These are phyloP conservation scores for Amphiprion clarkii DNA, from an alignment of 2,797 vertebrate genomes.

Conservation along the genomic window DNA sequence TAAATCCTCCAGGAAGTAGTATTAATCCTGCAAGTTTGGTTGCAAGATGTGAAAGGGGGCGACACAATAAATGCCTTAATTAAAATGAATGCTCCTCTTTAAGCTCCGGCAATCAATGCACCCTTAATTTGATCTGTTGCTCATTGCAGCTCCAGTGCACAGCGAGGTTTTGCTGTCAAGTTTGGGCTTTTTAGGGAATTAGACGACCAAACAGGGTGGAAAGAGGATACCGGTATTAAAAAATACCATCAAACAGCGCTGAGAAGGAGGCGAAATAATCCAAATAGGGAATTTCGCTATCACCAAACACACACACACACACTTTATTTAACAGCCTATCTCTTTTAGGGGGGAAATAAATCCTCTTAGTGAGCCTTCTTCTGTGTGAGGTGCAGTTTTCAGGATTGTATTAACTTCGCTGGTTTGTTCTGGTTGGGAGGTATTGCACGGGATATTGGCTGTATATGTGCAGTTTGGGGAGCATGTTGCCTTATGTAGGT, in stretches of 20 bases:
- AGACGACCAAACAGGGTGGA: slow-evolving; percentile 63
- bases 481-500: slow-evolving; percentile 75
- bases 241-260: slow-evolving; percentile 67
- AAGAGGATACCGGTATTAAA: slow-evolving; percentile 77
- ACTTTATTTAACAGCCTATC: slow-evolving; percentile 72
- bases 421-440: slow-evolving; percentile 68
- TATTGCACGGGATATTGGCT: slow-evolving; percentile 39
- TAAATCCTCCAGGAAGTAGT: slow-evolving; percentile 30
- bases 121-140: slow-evolving; percentile 59
- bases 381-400: slow-evolving; percentile 79
- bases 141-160: slow-evolving; percentile 41
- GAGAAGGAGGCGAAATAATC: slow-evolving; percentile 77
- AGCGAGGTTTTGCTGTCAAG: slow-evolving; percentile 55
- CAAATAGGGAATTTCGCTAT: slow-evolving; percentile 77
- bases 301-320: slow-evolving; percentile 45
- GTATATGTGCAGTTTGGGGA: slow-evolving; percentile 43
- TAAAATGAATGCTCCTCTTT: slow-evolving; percentile 58
- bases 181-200: slow-evolving; percentile 72
- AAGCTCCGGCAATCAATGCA: slow-evolving; percentile 38
- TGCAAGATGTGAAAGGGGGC: slow-evolving; percentile 29
- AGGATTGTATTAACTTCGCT: slow-evolving; percentile 71
- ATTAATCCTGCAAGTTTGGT: slow-evolving; percentile 38
- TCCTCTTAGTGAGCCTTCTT: slow-evolving; percentile 80
- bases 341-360: slow-evolving; percentile 79
- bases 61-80: slow-evolving; percentile 58